phyloP scores from a whole-genome alignment of 2,113 vertebrate genomes.

The Hippocampus guttulatus region DNA sequence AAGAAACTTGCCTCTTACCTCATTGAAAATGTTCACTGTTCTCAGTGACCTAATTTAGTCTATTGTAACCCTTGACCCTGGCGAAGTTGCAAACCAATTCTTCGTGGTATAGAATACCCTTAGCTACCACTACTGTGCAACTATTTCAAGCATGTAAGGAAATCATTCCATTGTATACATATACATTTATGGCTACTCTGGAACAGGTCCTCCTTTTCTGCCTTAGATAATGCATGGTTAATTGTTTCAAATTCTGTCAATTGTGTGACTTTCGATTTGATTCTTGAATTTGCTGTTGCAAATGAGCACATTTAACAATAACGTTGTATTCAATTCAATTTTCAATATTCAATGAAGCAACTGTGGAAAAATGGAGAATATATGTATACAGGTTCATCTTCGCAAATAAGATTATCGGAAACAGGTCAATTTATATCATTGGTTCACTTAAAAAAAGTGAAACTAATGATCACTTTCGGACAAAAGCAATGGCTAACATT shows the following conservation, averaged over 20 bases:
- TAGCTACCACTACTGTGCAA: not conserved
- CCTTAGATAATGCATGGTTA: no score
- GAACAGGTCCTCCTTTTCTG: no score
- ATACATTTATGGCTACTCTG: not conserved
- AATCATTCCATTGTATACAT: not conserved
- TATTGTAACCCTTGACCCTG: not conserved
- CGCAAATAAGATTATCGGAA: not conserved
- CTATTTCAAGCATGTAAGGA: not conserved
- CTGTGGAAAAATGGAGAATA: no score
- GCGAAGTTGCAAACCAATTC: not conserved
- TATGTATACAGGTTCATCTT: no score
- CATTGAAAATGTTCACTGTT: constrained; percentile 8
- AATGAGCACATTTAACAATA: no score
- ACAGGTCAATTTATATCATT: not conserved
- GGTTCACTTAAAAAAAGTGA: not conserved
- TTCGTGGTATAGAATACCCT: not conserved
- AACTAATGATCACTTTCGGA: no score
- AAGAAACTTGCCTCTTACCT: constrained; percentile 25
- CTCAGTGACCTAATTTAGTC: not conserved
- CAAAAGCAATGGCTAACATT: no score
- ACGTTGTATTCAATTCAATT: no score
- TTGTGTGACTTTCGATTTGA: no score
- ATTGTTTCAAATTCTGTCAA: no score
- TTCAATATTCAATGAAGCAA: no score
- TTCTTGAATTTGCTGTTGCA: no score